Evolutionary conservation across 2,113 vertebrate genomes (phyloP), one percentile per base, ranked within the genome.

Genomic region (Protobothrops flavoviridis): DNA sequence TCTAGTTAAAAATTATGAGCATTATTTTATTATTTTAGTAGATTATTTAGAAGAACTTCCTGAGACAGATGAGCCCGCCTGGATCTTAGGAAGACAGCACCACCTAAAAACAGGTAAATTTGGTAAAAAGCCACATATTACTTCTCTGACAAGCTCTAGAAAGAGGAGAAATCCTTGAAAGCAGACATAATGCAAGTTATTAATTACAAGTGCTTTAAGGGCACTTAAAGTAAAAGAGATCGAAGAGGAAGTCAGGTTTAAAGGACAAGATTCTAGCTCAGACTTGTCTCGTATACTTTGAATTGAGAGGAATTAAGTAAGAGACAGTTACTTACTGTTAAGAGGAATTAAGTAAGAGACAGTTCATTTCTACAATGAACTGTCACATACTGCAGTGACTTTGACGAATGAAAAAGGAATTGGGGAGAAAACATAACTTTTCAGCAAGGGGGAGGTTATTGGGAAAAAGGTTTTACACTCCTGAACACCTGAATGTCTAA

Each of bases 21-120:
- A 97, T 91, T 97, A 98, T 91, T 97, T 97, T 95, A 97, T 96
- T 95, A 93, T 97, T 96, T 97, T 98, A 91, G 94, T 97, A 93
- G 98, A 98, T 93, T 97, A 97, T 96, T 95, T 98, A 97, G 98
- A 98, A 97, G 98, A 98, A 93, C 98, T 98, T 94, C 98, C 98
- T 85, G 98, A 98, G 96, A 97, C 97, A 56, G 98, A 98, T 90
- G 98, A 98, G 39, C 97, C 98, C 0, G 97, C 98, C 93, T 98
- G 98, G 98, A 98, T 98, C 95, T 96, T 98, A 94, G 98, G 98
- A 95, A 98, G 97, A 94, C 97, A 97, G 45, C 98, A 98, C 96
- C 96, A 98, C 89, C 96, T 98, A 23, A 98, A 97, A 95, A 97
- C 97, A 95, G 98, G 98, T 98, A 97, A 74, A 94, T 69, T 50